Evolutionary conservation across 2,888 invertebrate genomes (phyloP).

Genomic region (Andrena hattorfiana): DNA sequence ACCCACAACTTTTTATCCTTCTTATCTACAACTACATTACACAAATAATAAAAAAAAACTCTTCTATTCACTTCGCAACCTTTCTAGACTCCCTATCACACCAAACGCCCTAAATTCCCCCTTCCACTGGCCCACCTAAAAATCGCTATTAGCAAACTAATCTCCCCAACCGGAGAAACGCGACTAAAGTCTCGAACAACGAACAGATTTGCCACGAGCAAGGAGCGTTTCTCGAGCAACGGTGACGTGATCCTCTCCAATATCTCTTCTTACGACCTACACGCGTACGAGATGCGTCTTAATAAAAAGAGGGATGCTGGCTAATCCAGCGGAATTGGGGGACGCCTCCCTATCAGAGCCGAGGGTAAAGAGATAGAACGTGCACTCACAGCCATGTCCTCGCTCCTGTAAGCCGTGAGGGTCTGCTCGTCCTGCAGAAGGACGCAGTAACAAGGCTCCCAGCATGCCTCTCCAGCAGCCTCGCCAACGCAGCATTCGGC

Average conservation of each 20-base stretch:
- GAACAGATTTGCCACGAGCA: not conserved
- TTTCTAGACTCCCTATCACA: not conserved
- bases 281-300: not conserved
- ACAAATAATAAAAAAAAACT: too few relatives aligned
- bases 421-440: conserved; percentile 91
- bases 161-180: not conserved
- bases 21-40: too few relatives aligned
- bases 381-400: conserved; percentile 91
- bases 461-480: conserved; percentile 87
- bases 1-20: too few relatives aligned
- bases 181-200: not conserved
- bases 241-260: conserved; percentile 46
- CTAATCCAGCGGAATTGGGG: conserved; percentile 57
- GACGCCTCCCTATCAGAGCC: conserved; percentile 30
- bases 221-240: conserved; percentile 1
- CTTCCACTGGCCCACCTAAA: not conserved
- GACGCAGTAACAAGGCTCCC: conserved; percentile 93
- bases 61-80: too few relatives aligned
- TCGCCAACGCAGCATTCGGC: conserved; percentile 86
- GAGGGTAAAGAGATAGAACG: conserved; percentile 4
- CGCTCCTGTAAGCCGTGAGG: conserved; percentile 91
- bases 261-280: conserved; percentile 3
- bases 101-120: not conserved
- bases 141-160: not conserved
- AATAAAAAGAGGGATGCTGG: conserved; percentile 19